Percentiles rank a stretch among this genome's conserved stretches.
Evolutionary conservation across 2,888 invertebrate genomes (phyloP).

Genomic region (Cryptus viduatorius): DNA sequence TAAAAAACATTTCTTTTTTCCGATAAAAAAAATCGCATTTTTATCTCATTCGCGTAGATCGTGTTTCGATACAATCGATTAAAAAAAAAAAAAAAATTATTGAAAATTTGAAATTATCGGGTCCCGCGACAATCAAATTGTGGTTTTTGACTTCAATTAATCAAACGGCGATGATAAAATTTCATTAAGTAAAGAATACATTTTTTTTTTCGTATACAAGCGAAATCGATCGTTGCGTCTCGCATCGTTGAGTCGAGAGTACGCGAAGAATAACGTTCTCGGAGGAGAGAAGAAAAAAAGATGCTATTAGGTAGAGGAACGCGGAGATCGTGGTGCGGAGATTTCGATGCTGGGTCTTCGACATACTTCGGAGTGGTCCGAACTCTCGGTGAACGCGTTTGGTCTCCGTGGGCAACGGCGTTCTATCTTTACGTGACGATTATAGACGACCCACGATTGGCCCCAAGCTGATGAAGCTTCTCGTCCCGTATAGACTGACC

Average conservation of each 20-base stretch:
- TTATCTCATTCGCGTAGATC: too few species aligned
- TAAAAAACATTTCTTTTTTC: too few species aligned
- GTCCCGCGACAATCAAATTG: background rate
- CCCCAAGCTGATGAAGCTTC: slow-evolving; percentile 10
- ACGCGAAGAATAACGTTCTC: background rate
- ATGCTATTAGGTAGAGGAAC: slow-evolving; percentile 20
- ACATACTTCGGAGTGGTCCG: slow-evolving; percentile 36
- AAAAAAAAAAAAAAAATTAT: background rate
- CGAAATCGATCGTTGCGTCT: background rate
- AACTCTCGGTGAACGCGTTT: slow-evolving; percentile 26
- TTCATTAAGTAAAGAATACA: background rate
- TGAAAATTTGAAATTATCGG: background rate
- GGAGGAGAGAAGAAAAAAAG: slow-evolving; percentile 4
- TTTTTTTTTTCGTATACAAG: background rate
- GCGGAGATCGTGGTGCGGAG: slow-evolving; percentile 37
- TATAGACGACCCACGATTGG: slow-evolving; percentile 61
- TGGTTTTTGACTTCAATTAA: too few species aligned
- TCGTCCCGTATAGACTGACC: background rate
- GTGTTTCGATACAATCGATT: too few species aligned
- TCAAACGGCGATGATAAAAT: background rate
- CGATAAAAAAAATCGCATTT: too few species aligned
- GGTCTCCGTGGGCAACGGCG: slow-evolving; percentile 40
- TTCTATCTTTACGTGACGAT: slow-evolving; percentile 64
- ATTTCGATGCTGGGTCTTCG: slow-evolving; percentile 50
- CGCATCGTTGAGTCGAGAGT: background rate